Conservation (phyloP, 2,888 invertebrate genomes). For the Andrena chrysosceles region DNA sequence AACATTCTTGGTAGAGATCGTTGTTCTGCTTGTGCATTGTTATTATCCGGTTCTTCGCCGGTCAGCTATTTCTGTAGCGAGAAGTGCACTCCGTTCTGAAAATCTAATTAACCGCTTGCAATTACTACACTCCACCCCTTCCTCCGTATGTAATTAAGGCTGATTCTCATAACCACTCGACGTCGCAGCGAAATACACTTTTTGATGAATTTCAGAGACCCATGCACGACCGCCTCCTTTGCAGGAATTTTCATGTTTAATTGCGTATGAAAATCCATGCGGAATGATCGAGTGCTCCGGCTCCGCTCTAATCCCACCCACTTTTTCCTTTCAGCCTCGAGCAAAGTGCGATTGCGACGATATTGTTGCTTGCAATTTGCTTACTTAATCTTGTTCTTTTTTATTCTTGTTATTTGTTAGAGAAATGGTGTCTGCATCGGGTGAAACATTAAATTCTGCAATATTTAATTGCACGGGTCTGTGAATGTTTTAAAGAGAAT, state of each 20-base stretch:
- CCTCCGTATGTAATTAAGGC: constrained; percentile 58
- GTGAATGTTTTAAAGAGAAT: too few species aligned
- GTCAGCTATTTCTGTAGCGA: constrained; percentile 56
- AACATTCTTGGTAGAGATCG: not conserved
- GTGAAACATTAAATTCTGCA: not conserved
- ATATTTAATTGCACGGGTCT: not conserved
- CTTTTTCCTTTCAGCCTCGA: not conserved
- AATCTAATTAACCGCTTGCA: constrained; percentile 68
- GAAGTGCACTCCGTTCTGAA: constrained; percentile 44
- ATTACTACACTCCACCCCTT: constrained; percentile 50
- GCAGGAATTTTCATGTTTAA: constrained; percentile 43
- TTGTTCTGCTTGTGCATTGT: constrained; percentile 35
- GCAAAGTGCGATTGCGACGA: constrained; percentile 20
- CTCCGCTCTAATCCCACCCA: not conserved
- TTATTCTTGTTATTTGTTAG: not conserved
- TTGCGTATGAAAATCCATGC: constrained; percentile 33
- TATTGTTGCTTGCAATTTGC: constrained; percentile 8
- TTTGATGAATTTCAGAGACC: constrained; percentile 50
- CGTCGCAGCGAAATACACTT: constrained; percentile 37
- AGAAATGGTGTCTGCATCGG: not conserved
- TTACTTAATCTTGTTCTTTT: constrained; percentile 2
- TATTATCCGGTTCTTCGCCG: constrained; percentile 49
- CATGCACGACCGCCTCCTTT: constrained; percentile 28
- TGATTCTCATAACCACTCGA: constrained; percentile 57
- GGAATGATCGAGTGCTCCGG: constrained; percentile 25